These are phyloP conservation scores for Ernsta delagoae DNA, from an alignment of 2,888 invertebrate genomes.

Conservation along the genomic window DNA sequence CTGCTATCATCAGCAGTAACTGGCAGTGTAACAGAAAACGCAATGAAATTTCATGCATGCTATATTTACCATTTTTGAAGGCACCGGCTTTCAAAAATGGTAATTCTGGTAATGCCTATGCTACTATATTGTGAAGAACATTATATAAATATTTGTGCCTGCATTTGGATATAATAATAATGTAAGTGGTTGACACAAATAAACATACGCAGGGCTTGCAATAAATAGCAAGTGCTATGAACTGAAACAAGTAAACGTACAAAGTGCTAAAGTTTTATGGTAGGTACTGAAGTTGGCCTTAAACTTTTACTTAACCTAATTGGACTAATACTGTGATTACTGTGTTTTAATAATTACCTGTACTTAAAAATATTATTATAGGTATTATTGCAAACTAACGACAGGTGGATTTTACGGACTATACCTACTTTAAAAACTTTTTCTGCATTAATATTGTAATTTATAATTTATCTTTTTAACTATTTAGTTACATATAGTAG, in stretches of 20 bases:
- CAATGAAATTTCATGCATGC: no score
- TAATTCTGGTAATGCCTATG: no score
- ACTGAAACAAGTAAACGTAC: neutral
- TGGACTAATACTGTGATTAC: neutral
- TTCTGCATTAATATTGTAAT: no score
- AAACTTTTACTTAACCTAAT: conserved; percentile 12
- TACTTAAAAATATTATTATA: no score
- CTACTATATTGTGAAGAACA: neutral
- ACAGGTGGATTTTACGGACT: neutral
- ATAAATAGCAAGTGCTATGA: neutral
- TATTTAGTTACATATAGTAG: no score
- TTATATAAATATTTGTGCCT: neutral
- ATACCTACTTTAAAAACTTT: no score
- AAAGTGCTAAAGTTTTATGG: neutral
- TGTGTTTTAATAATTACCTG: neutral
- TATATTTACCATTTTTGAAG: no score
- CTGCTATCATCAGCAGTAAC: no score
- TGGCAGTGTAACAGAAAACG: no score
- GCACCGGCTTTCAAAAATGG: no score
- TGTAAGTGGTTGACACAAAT: conserved; percentile 6
- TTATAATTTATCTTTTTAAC: no score
- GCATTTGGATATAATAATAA: neutral
- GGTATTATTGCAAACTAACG: neutral
- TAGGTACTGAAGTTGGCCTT: conserved; percentile 7
- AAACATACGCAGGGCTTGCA: neutral